Evolutionary conservation across 35 echinoderm and acorn worm genomes (phyloP), one percentile per base, ranked within the genome.

Genomic region (Ophioderma brevispina): DNA sequence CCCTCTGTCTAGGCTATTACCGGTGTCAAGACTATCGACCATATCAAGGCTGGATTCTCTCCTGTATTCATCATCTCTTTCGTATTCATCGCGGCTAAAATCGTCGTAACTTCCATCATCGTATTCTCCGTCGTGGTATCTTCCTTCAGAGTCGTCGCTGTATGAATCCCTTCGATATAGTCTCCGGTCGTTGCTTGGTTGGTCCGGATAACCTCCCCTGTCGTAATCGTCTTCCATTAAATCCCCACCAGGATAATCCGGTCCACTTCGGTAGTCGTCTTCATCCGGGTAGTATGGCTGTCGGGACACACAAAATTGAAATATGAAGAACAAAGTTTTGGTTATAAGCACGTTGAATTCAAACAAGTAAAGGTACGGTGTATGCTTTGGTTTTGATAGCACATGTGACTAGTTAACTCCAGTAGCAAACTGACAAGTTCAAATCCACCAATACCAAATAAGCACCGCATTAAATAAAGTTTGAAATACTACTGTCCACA

Each of bases 171-270:
- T 31, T 28, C 28, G 84, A 63, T 46, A 70, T 10, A 78, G 40
- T 13, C 64, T 40, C 32, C 75, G 38, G 28, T 87, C 85, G 25
- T 39, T 38, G n/a, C n/a, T n/a, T 25, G 30, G 64, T 76, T 75
- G 52, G 15, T 86, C 34, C 25, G 75, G 78, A 78, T 78, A 87
- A 77, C 78, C 85, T 0, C 78, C 85, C 28, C 84, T 32, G 37
- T 87, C 75, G 30, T 87, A 87, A n/a, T 87, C 39, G 59, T 87
- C 85, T 32, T 87, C 85, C 1, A 76, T 77, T 39, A 39, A 40
- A 21, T 77, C 36, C 15, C 76, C 76, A 40, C 78, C 85, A 8
- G 19, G 85, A 36, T 87, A 87, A 32, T 78, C 81, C 41, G 41
- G 59, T 32, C 37, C 33, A 39, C 31, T 37, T 11, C 28, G 75